phyloP scores from a whole-genome alignment of 2,797 vertebrate genomes.

The Pseudochirops cupreus region DNA sequence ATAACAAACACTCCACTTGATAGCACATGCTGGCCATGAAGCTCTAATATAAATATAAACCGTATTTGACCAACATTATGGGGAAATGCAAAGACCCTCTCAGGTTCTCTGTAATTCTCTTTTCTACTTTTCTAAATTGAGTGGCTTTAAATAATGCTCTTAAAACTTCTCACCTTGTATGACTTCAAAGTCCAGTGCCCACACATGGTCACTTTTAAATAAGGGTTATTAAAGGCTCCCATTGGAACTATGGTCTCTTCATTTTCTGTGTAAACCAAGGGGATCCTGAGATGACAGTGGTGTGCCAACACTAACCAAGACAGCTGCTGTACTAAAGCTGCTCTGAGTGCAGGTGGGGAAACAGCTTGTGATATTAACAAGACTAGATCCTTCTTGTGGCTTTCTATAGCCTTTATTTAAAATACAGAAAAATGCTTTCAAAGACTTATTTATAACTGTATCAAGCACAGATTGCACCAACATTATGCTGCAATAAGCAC shows the following conservation, averaged over 20 bases:
- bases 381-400: slow-evolving; percentile 76
- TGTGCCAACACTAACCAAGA: slow-evolving; percentile 69
- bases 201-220: slow-evolving; percentile 67
- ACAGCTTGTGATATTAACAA: slow-evolving; percentile 80
- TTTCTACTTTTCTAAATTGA: slow-evolving; percentile 73
- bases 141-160: slow-evolving; percentile 74
- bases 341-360: slow-evolving; percentile 73
- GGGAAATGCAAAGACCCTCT: slow-evolving; percentile 19
- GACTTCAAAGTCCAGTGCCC: slow-evolving; percentile 65
- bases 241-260: slow-evolving; percentile 67
- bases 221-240: slow-evolving; percentile 75
- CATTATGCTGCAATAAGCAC: slow-evolving; percentile 74
- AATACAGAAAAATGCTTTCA: slow-evolving; percentile 80
- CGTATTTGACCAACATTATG: slow-evolving; percentile 55
- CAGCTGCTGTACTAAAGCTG: slow-evolving; percentile 75
- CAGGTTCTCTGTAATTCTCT: slow-evolving; percentile 48
- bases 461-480: slow-evolving; percentile 77
- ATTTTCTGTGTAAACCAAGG: slow-evolving; percentile 72
- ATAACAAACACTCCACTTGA: slow-evolving; percentile 25
- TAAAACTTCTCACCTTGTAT: slow-evolving; percentile 72
- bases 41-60: slow-evolving; percentile 51
- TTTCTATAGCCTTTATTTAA: slow-evolving; percentile 80
- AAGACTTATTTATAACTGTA: slow-evolving; percentile 81
- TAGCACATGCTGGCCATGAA: slow-evolving; percentile 19
- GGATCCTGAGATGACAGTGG: slow-evolving; percentile 66